A percentile compares a stretch with the other conserved stretches of the same genome.
Evolutionary conservation across 2,888 invertebrate species (phyloP).

Genomic region (Mythimna loreyi): DNA sequence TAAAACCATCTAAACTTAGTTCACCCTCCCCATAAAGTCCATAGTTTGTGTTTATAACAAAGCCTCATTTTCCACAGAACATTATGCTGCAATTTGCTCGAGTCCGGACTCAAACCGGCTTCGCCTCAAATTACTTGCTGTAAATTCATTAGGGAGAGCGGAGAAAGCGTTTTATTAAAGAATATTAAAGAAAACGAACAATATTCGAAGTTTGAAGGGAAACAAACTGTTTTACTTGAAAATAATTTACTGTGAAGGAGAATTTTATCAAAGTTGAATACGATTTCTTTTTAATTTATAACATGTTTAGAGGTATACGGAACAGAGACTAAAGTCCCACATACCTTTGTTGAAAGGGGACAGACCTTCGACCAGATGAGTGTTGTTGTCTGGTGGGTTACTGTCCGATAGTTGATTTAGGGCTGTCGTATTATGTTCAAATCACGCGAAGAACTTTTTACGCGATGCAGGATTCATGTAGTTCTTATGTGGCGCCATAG

Average conservation of each 20-base stretch:
- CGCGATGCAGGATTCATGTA: too few species aligned
- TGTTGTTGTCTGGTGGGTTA: too few species aligned
- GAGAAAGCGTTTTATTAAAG: conserved; percentile 40
- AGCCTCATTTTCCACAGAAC: conserved; percentile 21
- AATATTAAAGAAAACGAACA: conserved; percentile 44
- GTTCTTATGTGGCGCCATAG: too few species aligned
- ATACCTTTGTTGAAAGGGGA: too few species aligned
- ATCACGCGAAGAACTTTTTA: too few species aligned
- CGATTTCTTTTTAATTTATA: too few species aligned
- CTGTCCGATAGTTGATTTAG: too few species aligned
- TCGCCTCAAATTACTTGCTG: conserved; percentile 54
- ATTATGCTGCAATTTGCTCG: conserved; percentile 38
- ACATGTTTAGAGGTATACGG: too few species aligned
- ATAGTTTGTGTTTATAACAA: conserved; percentile 41
- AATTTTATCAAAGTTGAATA: not conserved
- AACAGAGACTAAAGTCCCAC: too few species aligned
- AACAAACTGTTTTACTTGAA: conserved; percentile 19
- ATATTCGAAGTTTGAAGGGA: not conserved
- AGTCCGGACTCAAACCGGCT: conserved; percentile 16
- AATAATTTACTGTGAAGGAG: conserved; percentile 12
- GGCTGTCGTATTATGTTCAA: too few species aligned
- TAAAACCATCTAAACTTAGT: conserved; percentile 37
- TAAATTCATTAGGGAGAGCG: conserved; percentile 54
- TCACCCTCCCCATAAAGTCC: conserved; percentile 13
- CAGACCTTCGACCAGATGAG: too few species aligned